Conservation (phyloP, 2,113 vertebrate species). For the Scophthalmus maximus region DNA sequence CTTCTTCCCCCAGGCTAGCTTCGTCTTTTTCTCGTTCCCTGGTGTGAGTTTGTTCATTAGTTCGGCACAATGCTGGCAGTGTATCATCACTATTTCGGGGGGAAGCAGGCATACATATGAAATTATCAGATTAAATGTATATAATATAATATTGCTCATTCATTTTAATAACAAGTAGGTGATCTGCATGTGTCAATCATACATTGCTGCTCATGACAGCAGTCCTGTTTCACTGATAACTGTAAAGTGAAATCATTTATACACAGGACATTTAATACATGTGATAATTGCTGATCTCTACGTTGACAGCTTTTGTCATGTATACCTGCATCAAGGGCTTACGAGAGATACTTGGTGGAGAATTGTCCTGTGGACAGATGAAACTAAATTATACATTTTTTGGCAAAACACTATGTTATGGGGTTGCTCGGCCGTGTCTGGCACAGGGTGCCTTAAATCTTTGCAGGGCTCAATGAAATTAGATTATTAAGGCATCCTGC, state of each 20-base stretch:
- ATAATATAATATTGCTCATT: slow-evolving; percentile 3
- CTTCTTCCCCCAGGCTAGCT: slow-evolving; percentile 25
- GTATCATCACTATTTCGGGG: slow-evolving; percentile 11
- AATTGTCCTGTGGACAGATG: too few relatives aligned
- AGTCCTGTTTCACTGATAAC: slow-evolving; percentile 16
- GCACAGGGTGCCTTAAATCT: too few relatives aligned
- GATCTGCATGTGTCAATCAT: slow-evolving; percentile 9
- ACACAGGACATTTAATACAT: too few relatives aligned
- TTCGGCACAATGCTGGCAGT: slow-evolving; percentile 41
- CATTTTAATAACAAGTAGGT: slow-evolving; percentile 11
- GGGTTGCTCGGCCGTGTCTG: too few relatives aligned
- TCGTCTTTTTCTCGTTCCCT: slow-evolving; percentile 56
- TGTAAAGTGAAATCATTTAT: slow-evolving; percentile 29
- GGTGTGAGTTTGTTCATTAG: slow-evolving; percentile 60
- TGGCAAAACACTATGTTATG: too few relatives aligned
- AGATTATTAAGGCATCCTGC: too few relatives aligned
- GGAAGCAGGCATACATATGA: slow-evolving; percentile 24
- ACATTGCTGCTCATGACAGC: background rate
- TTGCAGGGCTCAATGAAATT: too few relatives aligned
- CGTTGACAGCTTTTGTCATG: too few relatives aligned
- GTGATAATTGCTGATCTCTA: too few relatives aligned
- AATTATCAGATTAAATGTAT: slow-evolving; percentile 26
- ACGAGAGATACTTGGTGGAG: too few relatives aligned
- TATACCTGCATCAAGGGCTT: background rate
- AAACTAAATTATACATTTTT: too few relatives aligned